These are phyloP conservation scores for Novumbra hubbsi DNA, from an alignment of 2,797 vertebrate species.

Conservation along the genomic window DNA sequence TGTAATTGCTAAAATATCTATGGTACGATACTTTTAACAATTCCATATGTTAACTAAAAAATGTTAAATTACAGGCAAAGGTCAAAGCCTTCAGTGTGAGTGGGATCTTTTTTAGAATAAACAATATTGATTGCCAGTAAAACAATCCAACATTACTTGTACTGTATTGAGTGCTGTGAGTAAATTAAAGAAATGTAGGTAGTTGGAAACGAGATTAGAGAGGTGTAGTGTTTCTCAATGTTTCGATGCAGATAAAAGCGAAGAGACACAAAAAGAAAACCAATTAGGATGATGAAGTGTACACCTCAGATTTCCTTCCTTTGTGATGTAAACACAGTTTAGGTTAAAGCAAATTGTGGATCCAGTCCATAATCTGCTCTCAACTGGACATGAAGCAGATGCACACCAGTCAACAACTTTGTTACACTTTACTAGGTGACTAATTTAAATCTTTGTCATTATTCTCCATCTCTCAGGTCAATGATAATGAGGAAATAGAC, in stretches of 20 bases:
- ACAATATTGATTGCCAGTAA: slow-evolving; percentile 20
- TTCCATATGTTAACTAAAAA: too few relatives aligned
- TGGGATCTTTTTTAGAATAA: neutral
- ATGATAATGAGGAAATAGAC: neutral
- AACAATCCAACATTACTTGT: slow-evolving; percentile 23
- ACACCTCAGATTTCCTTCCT: neutral
- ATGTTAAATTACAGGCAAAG: too few relatives aligned
- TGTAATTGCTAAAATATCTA: too few relatives aligned
- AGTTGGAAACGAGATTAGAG: slow-evolving; percentile 19
- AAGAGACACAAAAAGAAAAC: neutral
- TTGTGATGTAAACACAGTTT: neutral
- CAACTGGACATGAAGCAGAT: neutral
- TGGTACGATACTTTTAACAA: too few relatives aligned
- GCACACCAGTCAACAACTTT: neutral
- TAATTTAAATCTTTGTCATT: neutral
- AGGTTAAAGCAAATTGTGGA: neutral
- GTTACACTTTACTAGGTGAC: neutral
- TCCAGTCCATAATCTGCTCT: neutral
- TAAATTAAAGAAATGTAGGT: slow-evolving; percentile 30
- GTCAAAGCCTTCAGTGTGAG: too few relatives aligned
- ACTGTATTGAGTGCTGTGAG: slow-evolving; percentile 10
- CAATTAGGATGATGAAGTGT: neutral
- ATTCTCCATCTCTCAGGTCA: neutral
- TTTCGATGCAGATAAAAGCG: neutral
- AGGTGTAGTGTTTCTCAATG: slow-evolving; percentile 1